Evolutionary conservation across 2,797 vertebrate species (phyloP), one percentile per base, ranked within the genome.

Genomic region (Schizopygopsis malacanthus): DNA sequence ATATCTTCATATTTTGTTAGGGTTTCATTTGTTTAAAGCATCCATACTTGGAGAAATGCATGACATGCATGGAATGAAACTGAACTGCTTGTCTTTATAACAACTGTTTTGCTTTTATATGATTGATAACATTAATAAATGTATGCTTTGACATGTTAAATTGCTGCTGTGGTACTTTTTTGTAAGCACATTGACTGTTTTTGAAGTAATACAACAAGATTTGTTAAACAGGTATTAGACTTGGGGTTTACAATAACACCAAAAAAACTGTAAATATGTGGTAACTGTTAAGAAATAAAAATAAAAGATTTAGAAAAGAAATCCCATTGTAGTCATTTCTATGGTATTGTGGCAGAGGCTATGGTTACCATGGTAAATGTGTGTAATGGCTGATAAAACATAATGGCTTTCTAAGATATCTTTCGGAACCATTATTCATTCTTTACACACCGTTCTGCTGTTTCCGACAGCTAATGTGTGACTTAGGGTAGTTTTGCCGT

Each of bases 401-500:
- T 76, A 63, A 75, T 59, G 43, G 39, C 10, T 45, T 71, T 70
- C 28, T 37, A 18, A 47, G 8, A 79, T n/a, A 79, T 16, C 47
- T 16, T 15, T 45, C 22, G 2, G 2, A 43, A 52, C 33, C 22
- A 25, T 28, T 84, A 25, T 82, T 72, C 43, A 52, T 76, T 59
- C 16, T 75, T 45, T 22, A 59, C 54, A 43, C 15, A 37, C 63
- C 4, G 18, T 47, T 33, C 25, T 47, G 20, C 12, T 22, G 2
- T 37, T 54, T 79, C 65, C 59, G 6, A 70, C 50, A 59, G 56
- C 81, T 45, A 84, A 56, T 59, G 61, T 77, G 78, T 43, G 63
- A 76, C 70, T 88, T 61, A 82, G 37, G 16, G 11, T 25, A 28
- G 43, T 52, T 39, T 65, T 83, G n/a, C 72, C 11, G 9, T 28